Base-by-base conservation (phyloP, 2,888 invertebrate genomes). In the Pyrocoelia pectoralis region DNA sequence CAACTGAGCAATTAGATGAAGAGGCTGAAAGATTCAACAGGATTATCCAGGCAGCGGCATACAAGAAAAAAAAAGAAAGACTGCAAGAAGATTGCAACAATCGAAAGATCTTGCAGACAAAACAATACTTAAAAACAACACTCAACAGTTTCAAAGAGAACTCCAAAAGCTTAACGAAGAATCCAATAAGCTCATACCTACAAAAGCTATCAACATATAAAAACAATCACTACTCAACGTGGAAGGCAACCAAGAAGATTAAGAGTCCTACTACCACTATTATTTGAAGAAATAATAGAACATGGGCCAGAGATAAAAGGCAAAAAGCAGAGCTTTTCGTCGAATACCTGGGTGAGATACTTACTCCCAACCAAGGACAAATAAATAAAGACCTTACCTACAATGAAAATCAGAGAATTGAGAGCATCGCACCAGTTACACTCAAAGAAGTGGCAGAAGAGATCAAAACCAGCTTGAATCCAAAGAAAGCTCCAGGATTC, bases 401-500 rank as follows among this genome's bases (percentile, higher is more conserved):
- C 13, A 57, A 43, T 28, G 19, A 53, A n/a, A 58, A 58, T 28
- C 13, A n/a, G n/a, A n/a, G n/a, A n/a, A n/a, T n/a, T n/a, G n/a
- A n/a, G n/a, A n/a, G n/a, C n/a, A n/a, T n/a, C 12, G 33, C 46
- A 1, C 48, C 46, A 41, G 51, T 50, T 17, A 28, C 49, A 50
- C 60, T 53, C 5, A 65, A 66, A 51, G 62, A 68, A 46, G 49
- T 60, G 46, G 65, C 65, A 66, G 70, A 55, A 62, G 70, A 65
- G 71, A 38, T 62, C 29, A 50, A 49, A 51, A 4, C 40, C 14
- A 51, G 56, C n/a, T 38, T 67, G 15, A 56, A 61, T 17, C 50
- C 49, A 14, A 67, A 59, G 50, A 70, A 70, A 57, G 56, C 24
- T 10, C 68, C 73, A n/a, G 72, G 72, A 2, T 67, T 59, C 24